Percentiles rank a stretch among this genome's conserved stretches.
These are phyloP conservation scores for Sesamia inferens DNA, from an alignment of 2,888 invertebrate genomes.

Conservation along the genomic window DNA sequence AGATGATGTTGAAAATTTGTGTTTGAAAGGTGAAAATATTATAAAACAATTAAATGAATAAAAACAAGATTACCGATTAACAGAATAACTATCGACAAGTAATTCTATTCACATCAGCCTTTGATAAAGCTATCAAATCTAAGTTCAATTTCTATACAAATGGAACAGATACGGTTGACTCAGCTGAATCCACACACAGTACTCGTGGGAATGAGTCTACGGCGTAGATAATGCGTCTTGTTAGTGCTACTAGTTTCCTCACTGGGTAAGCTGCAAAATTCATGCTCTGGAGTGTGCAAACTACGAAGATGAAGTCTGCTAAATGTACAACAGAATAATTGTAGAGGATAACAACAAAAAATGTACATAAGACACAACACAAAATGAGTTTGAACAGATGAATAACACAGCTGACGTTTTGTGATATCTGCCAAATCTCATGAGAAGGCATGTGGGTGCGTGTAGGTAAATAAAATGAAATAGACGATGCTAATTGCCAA, in stretches of 20 bases:
- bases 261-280: slow-evolving; percentile 27
- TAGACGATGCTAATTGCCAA: background rate
- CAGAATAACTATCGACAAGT: slow-evolving; percentile 6
- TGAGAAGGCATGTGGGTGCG: background rate
- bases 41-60: background rate
- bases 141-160: slow-evolving; percentile 50
- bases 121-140: slow-evolving; percentile 25
- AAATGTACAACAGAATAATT: background rate
- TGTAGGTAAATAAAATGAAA: background rate
- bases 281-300: slow-evolving; percentile 13
- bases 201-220: slow-evolving; percentile 43
- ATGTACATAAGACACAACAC: background rate
- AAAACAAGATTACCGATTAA: slow-evolving; percentile 2
- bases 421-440: background rate
- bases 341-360: background rate
- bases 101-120: slow-evolving; percentile 3
- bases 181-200: slow-evolving; percentile 51
- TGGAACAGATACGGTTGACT: slow-evolving; percentile 39
- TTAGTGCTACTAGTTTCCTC: slow-evolving; percentile 50
- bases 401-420: background rate
- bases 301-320: background rate
- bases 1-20: background rate
- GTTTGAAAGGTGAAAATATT: background rate
- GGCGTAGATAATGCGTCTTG: slow-evolving; percentile 59
- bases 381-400: background rate